A percentile compares a stretch with the other conserved stretches of the same genome.
Evolutionary conservation across 2,113 vertebrate genomes (phyloP).

Genomic region (Pampusana beccarii): DNA sequence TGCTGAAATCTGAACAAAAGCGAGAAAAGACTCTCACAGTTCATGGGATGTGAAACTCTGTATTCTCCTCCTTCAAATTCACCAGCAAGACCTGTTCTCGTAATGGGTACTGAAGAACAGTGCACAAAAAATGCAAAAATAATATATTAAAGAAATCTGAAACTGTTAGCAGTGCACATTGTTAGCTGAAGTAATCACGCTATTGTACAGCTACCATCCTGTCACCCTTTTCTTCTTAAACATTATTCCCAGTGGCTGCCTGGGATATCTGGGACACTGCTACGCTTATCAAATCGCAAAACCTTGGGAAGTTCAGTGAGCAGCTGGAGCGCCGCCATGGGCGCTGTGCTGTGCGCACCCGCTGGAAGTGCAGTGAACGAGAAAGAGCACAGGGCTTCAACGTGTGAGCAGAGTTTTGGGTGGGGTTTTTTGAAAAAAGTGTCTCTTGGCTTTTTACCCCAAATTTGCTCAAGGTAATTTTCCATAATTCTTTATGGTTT

Average conservation of each 20-base stretch:
- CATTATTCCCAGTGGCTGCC: background rate
- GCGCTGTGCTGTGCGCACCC: background rate
- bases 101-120: background rate
- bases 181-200: background rate
- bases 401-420: background rate
- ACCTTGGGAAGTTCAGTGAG: background rate
- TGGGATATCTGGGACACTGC: background rate
- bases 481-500: background rate
- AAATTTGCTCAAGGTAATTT: background rate
- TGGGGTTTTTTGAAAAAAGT: background rate
- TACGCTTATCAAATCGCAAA: background rate
- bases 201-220: background rate
- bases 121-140: background rate
- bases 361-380: background rate
- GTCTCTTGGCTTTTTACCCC: background rate
- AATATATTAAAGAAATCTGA: background rate
- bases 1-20: conserved; percentile 51
- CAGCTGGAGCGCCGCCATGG: background rate
- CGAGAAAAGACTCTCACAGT: background rate
- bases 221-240: background rate
- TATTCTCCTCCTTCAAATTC: conserved; percentile 34
- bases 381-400: background rate
- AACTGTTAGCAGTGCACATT: background rate
- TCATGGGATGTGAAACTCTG: background rate
- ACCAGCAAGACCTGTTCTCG: background rate